These are phyloP conservation scores for Cnemophilus loriae DNA, from an alignment of 2,113 vertebrate genomes.

Conservation along the genomic window DNA sequence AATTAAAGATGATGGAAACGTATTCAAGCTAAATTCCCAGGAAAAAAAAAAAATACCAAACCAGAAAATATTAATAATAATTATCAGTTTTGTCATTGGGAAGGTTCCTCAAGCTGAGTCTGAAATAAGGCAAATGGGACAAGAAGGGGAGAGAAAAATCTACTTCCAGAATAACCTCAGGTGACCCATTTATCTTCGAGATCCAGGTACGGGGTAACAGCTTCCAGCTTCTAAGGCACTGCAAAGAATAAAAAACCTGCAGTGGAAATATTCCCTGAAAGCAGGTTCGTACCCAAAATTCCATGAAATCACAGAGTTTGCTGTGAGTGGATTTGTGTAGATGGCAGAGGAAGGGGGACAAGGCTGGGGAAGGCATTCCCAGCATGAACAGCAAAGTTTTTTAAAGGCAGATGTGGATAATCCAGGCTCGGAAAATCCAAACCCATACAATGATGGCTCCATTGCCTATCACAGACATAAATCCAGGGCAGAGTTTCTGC, in stretches of 20 bases:
- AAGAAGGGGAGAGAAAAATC: background rate
- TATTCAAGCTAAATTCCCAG: background rate
- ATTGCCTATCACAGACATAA: background rate
- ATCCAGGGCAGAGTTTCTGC: background rate
- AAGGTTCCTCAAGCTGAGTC: background rate
- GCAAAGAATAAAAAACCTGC: background rate
- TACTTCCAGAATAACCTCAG: background rate
- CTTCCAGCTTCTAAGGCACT: background rate
- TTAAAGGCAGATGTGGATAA: background rate
- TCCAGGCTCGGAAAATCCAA: background rate
- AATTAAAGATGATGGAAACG: background rate
- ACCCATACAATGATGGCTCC: background rate
- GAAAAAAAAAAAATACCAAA: fast-evolving
- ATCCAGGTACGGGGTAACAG: background rate
- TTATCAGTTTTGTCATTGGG: background rate
- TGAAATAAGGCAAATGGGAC: background rate
- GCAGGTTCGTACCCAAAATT: background rate
- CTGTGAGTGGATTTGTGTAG: background rate
- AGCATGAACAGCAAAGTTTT: background rate
- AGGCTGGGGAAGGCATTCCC: background rate
- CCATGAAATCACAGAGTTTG: background rate
- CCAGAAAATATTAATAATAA: background rate
- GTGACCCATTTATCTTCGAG: background rate
- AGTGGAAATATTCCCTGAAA: background rate
- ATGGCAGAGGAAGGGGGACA: background rate